Conservation (phyloP, 2,797 vertebrate species). For the Erpetoichthys calabaricus region DNA sequence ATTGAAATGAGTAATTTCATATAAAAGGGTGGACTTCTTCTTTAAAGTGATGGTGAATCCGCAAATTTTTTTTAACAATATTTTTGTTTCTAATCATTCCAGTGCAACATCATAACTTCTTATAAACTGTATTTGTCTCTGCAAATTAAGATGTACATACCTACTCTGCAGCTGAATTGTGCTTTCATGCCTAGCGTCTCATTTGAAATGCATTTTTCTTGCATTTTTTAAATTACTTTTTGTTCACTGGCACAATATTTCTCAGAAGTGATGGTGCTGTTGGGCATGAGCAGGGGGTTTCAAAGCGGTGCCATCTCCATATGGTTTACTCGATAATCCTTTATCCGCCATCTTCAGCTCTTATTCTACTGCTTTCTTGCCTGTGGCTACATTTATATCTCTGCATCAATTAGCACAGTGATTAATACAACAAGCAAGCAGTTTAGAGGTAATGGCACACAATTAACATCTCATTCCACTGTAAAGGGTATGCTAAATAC, state of each 20-base stretch:
- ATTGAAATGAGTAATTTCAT: too few relatives aligned
- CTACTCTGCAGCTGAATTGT: constrained; percentile 20
- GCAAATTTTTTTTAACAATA: too few relatives aligned
- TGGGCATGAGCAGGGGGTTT: constrained; percentile 58
- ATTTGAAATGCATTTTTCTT: constrained; percentile 22
- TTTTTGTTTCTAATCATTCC: too few relatives aligned
- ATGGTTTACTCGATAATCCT: constrained; percentile 80
- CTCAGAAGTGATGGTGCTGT: constrained; percentile 36
- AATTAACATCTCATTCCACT: constrained; percentile 97
- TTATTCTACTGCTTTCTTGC: constrained; percentile 71
- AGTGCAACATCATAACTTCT: not conserved
- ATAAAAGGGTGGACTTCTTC: too few relatives aligned
- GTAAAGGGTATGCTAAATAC: constrained; percentile 91
- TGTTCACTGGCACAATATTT: constrained; percentile 29
- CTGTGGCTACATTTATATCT: constrained; percentile 93
- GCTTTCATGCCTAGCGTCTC: constrained; percentile 18
- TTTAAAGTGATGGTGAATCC: too few relatives aligned
- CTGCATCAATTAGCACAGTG: constrained; percentile 98
- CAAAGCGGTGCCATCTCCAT: constrained; percentile 80
- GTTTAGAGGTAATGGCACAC: constrained; percentile 98
- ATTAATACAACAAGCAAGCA: constrained; percentile 99
- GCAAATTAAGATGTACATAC: constrained; percentile 11
- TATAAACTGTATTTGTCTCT: constrained; percentile 2
- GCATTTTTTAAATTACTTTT: constrained; percentile 9
- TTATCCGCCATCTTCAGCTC: constrained; percentile 70